Percentiles rank a stretch among this genome's conserved stretches.
These are phyloP conservation scores for Aurelia sp. DNA, from an alignment of 30 jellyfish, hydroid and myxozoan genomes.

Conservation along the genomic window DNA sequence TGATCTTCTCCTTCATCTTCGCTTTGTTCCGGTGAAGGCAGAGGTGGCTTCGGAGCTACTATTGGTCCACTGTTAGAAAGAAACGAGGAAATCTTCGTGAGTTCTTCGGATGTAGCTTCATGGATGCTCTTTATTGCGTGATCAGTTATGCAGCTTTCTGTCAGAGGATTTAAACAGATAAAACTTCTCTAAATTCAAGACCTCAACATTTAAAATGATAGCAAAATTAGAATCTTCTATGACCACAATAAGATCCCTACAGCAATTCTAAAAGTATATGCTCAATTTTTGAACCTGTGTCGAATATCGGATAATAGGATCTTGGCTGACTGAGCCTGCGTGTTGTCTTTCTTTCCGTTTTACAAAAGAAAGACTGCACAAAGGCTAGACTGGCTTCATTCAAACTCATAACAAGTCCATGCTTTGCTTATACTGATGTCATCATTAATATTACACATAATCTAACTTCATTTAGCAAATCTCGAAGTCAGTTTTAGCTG, in stretches of 20 bases:
- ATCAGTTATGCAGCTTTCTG: conserved; percentile 40
- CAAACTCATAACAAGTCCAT: too few species aligned
- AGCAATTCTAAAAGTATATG: neutral
- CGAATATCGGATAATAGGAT: too few species aligned
- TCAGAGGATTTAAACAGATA: neutral
- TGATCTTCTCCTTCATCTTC: neutral
- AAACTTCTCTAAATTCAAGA: neutral
- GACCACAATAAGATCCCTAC: neutral
- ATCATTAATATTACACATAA: too few species aligned
- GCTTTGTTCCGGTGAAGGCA: conserved; percentile 64
- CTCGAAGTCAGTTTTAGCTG: too few species aligned
- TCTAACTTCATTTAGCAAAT: too few species aligned
- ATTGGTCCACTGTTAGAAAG: neutral
- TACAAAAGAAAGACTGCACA: too few species aligned
- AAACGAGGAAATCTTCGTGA: conserved; percentile 35
- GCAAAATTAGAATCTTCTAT: too few species aligned
- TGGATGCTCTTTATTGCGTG: conserved; percentile 43
- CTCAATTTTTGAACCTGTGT: too few species aligned
- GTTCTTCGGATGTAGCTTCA: conserved; percentile 49
- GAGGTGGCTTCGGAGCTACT: conserved; percentile 38
- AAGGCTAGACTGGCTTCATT: too few species aligned
- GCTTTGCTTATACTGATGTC: too few species aligned
- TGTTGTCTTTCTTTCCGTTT: too few species aligned
- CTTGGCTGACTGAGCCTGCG: too few species aligned
- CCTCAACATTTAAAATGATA: neutral